These are phyloP conservation scores for Galerucella nymphaeae DNA, from an alignment of 2,888 invertebrate genomes.

Conservation along the genomic window DNA sequence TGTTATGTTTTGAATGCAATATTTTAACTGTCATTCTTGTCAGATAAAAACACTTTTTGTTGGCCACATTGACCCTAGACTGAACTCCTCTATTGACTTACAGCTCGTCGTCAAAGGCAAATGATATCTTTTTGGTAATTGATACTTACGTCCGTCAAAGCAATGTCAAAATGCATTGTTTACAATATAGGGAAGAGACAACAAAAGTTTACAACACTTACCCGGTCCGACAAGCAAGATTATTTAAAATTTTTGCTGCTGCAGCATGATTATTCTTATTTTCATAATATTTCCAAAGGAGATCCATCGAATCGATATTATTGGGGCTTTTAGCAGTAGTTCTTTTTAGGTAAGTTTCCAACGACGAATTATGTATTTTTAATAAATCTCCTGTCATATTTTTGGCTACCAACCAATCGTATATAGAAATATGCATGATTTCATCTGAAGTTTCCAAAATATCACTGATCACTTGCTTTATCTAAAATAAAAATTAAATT, in stretches of 20 bases:
- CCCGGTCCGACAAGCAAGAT: constrained; percentile 82
- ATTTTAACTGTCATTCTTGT: no score
- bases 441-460: constrained; percentile 83
- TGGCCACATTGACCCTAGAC: no score
- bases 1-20: no score
- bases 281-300: constrained; percentile 97
- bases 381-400: constrained; percentile 78
- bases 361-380: constrained; percentile 74
- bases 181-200: neutral
- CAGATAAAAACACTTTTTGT: no score
- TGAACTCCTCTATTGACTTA: no score
- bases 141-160: no score
- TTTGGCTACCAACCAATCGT: constrained; percentile 91
- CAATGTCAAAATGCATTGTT: no score
- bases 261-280: constrained; percentile 90
- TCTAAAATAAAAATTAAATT: constrained; percentile 59
- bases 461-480: constrained; percentile 73
- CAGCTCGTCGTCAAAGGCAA: no score
- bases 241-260: constrained; percentile 90
- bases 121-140: no score
- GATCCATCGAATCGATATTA: constrained; percentile 69
- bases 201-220: constrained; percentile 55
- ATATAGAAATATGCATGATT: constrained; percentile 88
- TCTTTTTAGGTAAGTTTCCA: constrained; percentile 81
- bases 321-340: constrained; percentile 71